phyloP scores from a whole-genome alignment of 2,888 invertebrate species.

The Eucera pruinosa region DNA sequence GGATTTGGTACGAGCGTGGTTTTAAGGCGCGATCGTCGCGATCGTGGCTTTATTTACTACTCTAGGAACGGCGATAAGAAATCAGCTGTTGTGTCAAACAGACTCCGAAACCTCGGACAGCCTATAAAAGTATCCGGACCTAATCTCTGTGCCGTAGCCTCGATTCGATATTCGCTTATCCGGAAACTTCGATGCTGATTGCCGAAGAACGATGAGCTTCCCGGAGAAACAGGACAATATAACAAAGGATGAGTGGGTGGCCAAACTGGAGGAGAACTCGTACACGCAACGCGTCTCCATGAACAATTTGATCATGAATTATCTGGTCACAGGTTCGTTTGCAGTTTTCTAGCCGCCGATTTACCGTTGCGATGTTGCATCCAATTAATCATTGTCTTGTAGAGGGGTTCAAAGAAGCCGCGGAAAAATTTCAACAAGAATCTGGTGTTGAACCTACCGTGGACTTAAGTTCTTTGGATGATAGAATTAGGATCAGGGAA shows the following conservation, averaged over 20 bases:
- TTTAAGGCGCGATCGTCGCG: not conserved
- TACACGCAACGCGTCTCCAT: constrained; percentile 96
- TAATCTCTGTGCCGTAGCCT: not conserved
- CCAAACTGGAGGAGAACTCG: constrained; percentile 88
- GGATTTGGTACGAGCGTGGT: too few species aligned
- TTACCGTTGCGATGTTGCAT: not conserved
- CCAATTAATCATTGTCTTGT: constrained; percentile 62
- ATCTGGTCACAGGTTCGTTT: constrained; percentile 95
- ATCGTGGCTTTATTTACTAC: constrained; percentile 24
- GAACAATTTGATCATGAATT: constrained; percentile 99
- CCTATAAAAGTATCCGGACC: not conserved
- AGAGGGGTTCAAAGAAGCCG: constrained; percentile 98
- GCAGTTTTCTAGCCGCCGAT: too few species aligned
- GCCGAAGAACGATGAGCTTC: constrained; percentile 84
- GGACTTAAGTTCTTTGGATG: constrained; percentile 94
- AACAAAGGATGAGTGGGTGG: constrained; percentile 90
- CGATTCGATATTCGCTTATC: not conserved
- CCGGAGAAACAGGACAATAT: constrained; percentile 85
- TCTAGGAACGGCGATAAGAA: not conserved
- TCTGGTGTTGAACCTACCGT: constrained; percentile 93
- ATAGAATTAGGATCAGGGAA: constrained; percentile 95
- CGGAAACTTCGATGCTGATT: constrained; percentile 35
- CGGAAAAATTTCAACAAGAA: constrained; percentile 97
- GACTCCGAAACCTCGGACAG: not conserved
- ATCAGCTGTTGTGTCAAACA: constrained; percentile 60